Base-by-base conservation (phyloP, 1,140 invertebrate genomes). In the Atta texana region DNA sequence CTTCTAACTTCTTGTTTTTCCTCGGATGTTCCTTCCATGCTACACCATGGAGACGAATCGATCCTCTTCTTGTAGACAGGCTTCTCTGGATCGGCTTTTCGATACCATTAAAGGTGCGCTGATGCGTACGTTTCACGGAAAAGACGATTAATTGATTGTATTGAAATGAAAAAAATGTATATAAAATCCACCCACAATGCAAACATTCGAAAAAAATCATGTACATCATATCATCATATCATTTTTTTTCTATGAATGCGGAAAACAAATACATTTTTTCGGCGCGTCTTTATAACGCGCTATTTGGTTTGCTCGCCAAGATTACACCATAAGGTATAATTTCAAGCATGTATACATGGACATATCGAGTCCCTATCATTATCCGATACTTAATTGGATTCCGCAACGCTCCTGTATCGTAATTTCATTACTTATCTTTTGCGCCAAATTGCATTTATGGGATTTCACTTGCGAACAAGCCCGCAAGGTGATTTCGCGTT, bases 381-480 rank as follows among this genome's bases (percentile, higher is more conserved):
- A 87, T 49, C 64, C 87, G 63, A 34, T 81, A 28, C 63, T 87
- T 63, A 76, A 88, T 88, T 87, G 86, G 77, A 21, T 59, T 64
- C 31, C 55, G 86, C 81, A 57, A 88, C 59, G 55, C 69, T 82
- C 61, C 69, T 34, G 61, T 75, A 87, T 88, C 76, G 49, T 88
- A 87, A 87, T 88, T 88, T 88, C 59, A 69, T 88, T 84, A 76
- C 69, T 53, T 55, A 51, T 5, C 68, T 61, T 31, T n/a, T n/a
- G 28, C 61, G 44, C 24, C 51, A 16, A 18, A 85, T 57, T 74
- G 81, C 80, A 49, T 59, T 57, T n/a, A 31, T 10, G 53, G 76
- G 68, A 74, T 75, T 84, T 88, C 53, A 68, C 44, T 24, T 28
- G 72, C n/a, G 31, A 28, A 18, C 34, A 18, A 59, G 39, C 34